A percentile compares a stretch with the other conserved stretches of the same genome.
These are phyloP conservation scores for Caranx ignobilis DNA, from an alignment of 2,113 vertebrate genomes.

Conservation along the genomic window DNA sequence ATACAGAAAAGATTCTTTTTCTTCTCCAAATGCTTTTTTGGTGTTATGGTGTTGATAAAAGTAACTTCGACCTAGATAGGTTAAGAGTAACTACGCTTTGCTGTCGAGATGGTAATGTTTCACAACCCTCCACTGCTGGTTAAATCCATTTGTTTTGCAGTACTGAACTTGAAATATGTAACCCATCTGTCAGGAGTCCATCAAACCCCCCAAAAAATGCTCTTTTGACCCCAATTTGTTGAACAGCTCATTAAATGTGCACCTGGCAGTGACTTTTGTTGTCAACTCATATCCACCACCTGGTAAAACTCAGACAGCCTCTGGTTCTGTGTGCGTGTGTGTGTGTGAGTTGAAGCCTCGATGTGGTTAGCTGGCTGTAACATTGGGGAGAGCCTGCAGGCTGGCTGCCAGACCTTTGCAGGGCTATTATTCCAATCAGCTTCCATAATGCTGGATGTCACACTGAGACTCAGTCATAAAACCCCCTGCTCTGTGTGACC, in stretches of 20 bases:
- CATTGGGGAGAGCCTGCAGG: constrained; percentile 16
- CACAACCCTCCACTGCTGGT: not conserved
- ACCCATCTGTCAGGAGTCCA: not conserved
- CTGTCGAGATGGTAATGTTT: not conserved
- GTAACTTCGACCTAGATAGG: not conserved
- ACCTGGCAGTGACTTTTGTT: not conserved
- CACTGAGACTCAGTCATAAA: constrained; percentile 49
- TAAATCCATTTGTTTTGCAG: not conserved
- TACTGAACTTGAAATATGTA: not conserved
- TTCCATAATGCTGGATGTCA: constrained; percentile 54
- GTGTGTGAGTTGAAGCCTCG: not conserved
- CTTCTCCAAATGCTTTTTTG: not conserved
- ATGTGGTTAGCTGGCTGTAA: constrained; percentile 33
- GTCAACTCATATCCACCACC: not conserved
- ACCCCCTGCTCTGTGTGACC: constrained; percentile 18
- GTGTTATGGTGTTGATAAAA: not conserved
- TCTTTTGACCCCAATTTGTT: not conserved
- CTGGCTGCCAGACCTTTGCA: constrained; percentile 40
- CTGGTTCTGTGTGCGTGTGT: not conserved
- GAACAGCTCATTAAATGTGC: not conserved
- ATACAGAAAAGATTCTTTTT: not conserved
- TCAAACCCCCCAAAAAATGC: not conserved
- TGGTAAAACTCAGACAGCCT: not conserved
- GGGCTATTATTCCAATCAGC: constrained; percentile 68
- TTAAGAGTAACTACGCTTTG: not conserved